phyloP scores from a whole-genome alignment of 2,888 invertebrate genomes.

The Baccha elongata region DNA sequence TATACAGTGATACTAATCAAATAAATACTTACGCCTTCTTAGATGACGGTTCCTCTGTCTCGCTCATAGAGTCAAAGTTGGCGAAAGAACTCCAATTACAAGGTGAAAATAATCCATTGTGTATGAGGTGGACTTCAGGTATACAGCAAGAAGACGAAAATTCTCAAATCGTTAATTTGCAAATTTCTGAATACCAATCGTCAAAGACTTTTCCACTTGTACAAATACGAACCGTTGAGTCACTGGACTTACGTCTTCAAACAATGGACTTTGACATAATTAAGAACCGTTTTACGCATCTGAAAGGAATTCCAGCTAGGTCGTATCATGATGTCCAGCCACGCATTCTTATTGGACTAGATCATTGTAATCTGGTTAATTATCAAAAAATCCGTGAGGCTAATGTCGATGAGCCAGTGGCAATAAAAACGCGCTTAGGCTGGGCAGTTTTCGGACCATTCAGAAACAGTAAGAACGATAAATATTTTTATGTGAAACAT shows the following conservation, averaged over 20 bases:
- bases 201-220: conserved; percentile 3
- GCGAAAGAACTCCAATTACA: neutral
- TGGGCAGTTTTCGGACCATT: neutral
- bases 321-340: conserved; percentile 11
- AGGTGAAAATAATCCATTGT: conserved; percentile 40
- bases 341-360: neutral
- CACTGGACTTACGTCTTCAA: conserved; percentile 52
- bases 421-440: neutral
- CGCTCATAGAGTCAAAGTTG: conserved; percentile 30
- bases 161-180: conserved; percentile 29
- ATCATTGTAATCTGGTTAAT: conserved; percentile 9
- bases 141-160: conserved; percentile 37
- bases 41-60: conserved; percentile 50
- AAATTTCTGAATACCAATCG: conserved; percentile 39
- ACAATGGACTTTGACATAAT: conserved; percentile 32
- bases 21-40: conserved; percentile 48
- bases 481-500: neutral
- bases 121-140: conserved; percentile 53
- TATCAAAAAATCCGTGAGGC: neutral
- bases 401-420: neutral
- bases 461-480: neutral
- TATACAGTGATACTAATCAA: neutral
- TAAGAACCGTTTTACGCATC: conserved; percentile 27
- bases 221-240: conserved; percentile 16
- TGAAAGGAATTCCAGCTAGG: conserved; percentile 37